Evolutionary conservation across 2,797 vertebrate genomes (phyloP).

Genomic region (Bovichtus variegatus): DNA sequence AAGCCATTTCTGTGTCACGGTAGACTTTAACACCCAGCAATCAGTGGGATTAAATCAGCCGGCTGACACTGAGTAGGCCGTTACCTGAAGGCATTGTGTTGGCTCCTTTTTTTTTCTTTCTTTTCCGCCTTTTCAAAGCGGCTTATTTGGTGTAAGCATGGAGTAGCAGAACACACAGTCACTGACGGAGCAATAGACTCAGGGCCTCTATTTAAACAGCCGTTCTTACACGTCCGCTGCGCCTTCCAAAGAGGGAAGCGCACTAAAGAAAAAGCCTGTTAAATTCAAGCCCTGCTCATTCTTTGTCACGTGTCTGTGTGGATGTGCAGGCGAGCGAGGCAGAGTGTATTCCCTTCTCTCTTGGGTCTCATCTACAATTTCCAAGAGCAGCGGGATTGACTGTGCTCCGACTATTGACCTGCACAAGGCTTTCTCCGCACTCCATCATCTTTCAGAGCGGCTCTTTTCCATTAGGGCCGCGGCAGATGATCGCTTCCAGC

Average conservation of each 20-base stretch:
- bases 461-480: slow-evolving; percentile 66
- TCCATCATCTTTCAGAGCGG: slow-evolving; percentile 64
- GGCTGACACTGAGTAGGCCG: slow-evolving; percentile 55
- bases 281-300: neutral
- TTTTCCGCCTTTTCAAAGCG: slow-evolving; percentile 17
- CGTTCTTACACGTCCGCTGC: neutral
- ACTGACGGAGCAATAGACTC: slow-evolving; percentile 4
- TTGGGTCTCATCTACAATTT: slow-evolving; percentile 53
- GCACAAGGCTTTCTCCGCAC: slow-evolving; percentile 53
- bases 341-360: slow-evolving; percentile 30
- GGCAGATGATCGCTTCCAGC: slow-evolving; percentile 60
- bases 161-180: slow-evolving; percentile 17
- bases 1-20: slow-evolving; percentile 52
- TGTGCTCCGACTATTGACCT: slow-evolving; percentile 67
- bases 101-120: slow-evolving; percentile 9
- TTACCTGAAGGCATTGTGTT: slow-evolving; percentile 49
- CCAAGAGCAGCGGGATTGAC: slow-evolving; percentile 59
- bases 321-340: slow-evolving; percentile 22
- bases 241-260: neutral
- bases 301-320: slow-evolving; percentile 25
- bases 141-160: slow-evolving; percentile 42
- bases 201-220: slow-evolving; percentile 26
- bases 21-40: slow-evolving; percentile 53
- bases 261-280: slow-evolving; percentile 19
- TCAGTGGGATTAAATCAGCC: slow-evolving; percentile 65